Conservation (phyloP, 2,888 invertebrate genomes). For the Drosophila mettleri region DNA sequence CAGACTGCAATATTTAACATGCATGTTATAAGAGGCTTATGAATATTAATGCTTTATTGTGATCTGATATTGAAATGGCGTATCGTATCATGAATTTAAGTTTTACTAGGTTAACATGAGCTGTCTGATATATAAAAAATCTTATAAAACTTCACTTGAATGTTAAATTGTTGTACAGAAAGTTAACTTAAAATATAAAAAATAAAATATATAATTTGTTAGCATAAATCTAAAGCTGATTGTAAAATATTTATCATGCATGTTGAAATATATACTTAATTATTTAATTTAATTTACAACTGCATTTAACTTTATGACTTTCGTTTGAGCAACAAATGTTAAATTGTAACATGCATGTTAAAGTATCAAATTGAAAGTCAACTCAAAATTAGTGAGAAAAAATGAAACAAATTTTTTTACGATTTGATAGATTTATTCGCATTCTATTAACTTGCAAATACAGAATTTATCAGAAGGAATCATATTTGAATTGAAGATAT, state of each 20-base stretch:
- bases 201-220: background rate
- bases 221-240: background rate
- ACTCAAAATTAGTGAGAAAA: too few species aligned
- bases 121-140: too few species aligned
- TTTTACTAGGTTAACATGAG: too few species aligned
- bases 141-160: background rate
- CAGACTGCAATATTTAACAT: background rate
- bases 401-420: too few species aligned
- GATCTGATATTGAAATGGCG: background rate
- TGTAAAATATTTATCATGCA: background rate
- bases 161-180: background rate
- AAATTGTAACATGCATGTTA: background rate
- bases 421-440: too few species aligned
- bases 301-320: too few species aligned
- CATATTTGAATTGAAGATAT: too few species aligned
- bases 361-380: too few species aligned
- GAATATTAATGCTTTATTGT: background rate
- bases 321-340: too few species aligned
- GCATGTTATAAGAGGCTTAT: background rate
- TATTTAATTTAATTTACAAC: background rate
- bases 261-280: background rate
- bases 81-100: background rate
- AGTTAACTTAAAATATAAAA: too few species aligned
- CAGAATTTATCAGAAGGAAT: too few species aligned
- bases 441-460: too few species aligned